A percentile compares a stretch with the other conserved stretches of the same genome.
Evolutionary conservation across 2,113 vertebrate species (phyloP).

Genomic region (Melanerpes formicivorus): DNA sequence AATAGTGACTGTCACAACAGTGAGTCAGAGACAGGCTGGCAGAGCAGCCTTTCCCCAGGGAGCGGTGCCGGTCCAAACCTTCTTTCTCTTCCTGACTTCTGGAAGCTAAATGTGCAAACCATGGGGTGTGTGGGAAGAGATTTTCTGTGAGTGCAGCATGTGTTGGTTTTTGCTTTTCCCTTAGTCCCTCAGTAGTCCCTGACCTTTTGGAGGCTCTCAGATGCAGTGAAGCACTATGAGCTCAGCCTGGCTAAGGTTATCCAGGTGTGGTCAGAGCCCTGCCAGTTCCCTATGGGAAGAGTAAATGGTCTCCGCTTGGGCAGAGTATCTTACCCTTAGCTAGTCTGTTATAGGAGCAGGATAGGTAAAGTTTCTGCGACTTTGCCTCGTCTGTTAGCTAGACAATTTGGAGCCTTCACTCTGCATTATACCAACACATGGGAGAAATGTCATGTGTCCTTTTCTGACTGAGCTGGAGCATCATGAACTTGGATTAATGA

Average conservation of each 20-base stretch:
- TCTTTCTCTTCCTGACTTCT: neutral
- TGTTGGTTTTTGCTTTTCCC: neutral
- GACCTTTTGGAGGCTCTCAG: neutral
- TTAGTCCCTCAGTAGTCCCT: neutral
- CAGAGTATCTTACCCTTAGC: neutral
- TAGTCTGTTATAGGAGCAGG: neutral
- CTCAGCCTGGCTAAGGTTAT: neutral
- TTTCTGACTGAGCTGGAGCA: neutral
- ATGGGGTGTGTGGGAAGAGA: neutral
- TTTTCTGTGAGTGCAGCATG: neutral
- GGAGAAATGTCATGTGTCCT: neutral
- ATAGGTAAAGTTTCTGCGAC: neutral
- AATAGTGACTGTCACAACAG: constrained; percentile 50
- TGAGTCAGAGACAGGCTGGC: constrained; percentile 57
- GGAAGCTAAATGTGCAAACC: neutral
- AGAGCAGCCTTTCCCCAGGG: neutral
- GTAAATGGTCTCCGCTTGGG: neutral
- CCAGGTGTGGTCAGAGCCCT: neutral
- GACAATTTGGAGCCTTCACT: neutral
- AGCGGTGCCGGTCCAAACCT: neutral
- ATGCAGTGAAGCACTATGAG: accelerated
- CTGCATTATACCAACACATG: neutral
- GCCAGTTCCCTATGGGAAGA: accelerated
- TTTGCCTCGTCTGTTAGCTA: neutral
- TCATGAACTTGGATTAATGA: neutral